A percentile compares a stretch with the other conserved stretches of the same genome.
Conservation (phyloP, 2,888 invertebrate species). For the Hypomecis atomaria region DNA sequence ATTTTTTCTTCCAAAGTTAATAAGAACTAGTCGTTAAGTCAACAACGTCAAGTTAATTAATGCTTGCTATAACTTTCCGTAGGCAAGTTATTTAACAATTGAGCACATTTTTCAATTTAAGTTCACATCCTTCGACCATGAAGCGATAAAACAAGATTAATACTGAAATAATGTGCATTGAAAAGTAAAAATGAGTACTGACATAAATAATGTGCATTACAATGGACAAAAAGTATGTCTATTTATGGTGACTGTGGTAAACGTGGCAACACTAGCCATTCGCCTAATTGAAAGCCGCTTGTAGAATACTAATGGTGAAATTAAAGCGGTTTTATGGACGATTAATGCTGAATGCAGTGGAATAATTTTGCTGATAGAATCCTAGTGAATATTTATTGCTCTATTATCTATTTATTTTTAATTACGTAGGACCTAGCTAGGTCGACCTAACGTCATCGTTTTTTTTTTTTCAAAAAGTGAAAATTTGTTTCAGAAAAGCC, state of each 20-base stretch:
- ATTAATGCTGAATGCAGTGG: constrained; percentile 58
- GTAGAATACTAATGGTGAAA: constrained; percentile 75
- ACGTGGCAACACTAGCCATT: constrained; percentile 55
- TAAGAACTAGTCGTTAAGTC: background rate
- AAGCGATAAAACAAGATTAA: constrained; percentile 15
- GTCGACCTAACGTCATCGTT: too few species aligned
- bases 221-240: constrained; percentile 38
- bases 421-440: too few species aligned
- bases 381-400: constrained; percentile 10
- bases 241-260: constrained; percentile 46
- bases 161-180: constrained; percentile 16
- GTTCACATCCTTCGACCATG: constrained; percentile 3
- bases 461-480: too few species aligned
- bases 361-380: constrained; percentile 13
- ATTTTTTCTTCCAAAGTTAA: too few species aligned
- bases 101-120: background rate
- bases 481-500: too few species aligned
- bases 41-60: too few species aligned
- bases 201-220: constrained; percentile 22
- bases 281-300: constrained; percentile 71
- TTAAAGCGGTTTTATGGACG: constrained; percentile 78
- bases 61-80: too few species aligned
- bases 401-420: background rate
- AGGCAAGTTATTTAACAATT: background rate
- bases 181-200: background rate